Evolutionary conservation across 2,797 vertebrate species (phyloP).

Genomic region (Gallirallus australis): DNA sequence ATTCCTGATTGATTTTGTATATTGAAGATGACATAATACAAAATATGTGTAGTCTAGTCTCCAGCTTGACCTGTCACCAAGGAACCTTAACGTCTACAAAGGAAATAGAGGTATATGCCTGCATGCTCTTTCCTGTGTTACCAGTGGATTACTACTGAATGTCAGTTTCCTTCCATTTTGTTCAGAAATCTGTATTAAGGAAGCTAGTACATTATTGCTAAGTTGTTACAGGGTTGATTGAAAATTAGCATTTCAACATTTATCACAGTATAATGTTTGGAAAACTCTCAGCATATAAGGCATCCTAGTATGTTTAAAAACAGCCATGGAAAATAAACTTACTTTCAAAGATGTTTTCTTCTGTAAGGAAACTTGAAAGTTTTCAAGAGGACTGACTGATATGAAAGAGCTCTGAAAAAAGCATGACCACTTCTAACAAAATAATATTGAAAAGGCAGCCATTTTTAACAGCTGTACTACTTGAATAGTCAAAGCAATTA

Average conservation of each 20-base stretch:
- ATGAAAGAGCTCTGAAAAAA: neutral
- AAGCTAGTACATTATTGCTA: neutral
- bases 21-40: neutral
- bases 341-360: neutral
- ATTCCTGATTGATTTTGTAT: neutral
- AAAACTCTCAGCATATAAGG: neutral
- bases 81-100: neutral
- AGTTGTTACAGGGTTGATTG: neutral
- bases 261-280: neutral
- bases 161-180: neutral
- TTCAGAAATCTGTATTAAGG: neutral
- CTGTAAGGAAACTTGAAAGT: neutral
- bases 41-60: neutral
- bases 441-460: neutral
- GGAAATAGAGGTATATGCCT: neutral
- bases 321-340: rapidly evolving
- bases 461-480: neutral
- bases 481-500: neutral
- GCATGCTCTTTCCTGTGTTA: neutral
- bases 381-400: neutral
- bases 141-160: neutral
- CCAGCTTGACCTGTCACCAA: neutral
- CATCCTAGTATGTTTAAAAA: neutral
- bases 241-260: neutral
- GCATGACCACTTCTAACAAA: neutral